Conservation (phyloP, 1,140 invertebrate species). For the Whitmania pigra region DNA sequence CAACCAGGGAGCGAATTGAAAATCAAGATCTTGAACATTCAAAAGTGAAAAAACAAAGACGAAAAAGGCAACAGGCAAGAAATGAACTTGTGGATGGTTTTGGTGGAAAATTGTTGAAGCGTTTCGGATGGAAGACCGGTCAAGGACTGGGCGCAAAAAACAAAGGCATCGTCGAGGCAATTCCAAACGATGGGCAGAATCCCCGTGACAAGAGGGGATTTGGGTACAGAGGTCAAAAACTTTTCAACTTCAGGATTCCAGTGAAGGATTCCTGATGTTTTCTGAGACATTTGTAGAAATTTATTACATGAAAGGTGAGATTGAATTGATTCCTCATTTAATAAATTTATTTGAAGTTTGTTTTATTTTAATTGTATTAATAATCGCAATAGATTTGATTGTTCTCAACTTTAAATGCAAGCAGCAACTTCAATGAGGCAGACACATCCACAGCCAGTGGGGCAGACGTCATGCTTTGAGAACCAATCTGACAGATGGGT, state of each 20-base stretch:
- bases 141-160: slow-evolving; percentile 43
- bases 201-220: slow-evolving; percentile 37
- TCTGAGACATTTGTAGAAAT: background rate
- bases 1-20: background rate
- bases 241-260: slow-evolving; percentile 21
- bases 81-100: slow-evolving; percentile 29
- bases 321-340: no score
- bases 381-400: no score
- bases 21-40: no score
- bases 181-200: slow-evolving; percentile 40
- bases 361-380: no score
- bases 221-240: slow-evolving; percentile 29
- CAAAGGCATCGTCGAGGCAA: slow-evolving; percentile 35
- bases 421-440: slow-evolving; percentile 45
- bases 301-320: background rate
- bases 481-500: slow-evolving; percentile 70
- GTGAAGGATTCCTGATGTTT: background rate
- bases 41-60: no score
- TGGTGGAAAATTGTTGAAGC: slow-evolving; percentile 46
- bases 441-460: slow-evolving; percentile 74
- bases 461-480: slow-evolving; percentile 51
- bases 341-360: no score
- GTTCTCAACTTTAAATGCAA: no score
- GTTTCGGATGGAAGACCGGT: slow-evolving; percentile 50
- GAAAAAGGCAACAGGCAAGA: no score